Evolutionary conservation across 2,113 vertebrate species (phyloP).

Genomic region (Triplophysa dalaica): DNA sequence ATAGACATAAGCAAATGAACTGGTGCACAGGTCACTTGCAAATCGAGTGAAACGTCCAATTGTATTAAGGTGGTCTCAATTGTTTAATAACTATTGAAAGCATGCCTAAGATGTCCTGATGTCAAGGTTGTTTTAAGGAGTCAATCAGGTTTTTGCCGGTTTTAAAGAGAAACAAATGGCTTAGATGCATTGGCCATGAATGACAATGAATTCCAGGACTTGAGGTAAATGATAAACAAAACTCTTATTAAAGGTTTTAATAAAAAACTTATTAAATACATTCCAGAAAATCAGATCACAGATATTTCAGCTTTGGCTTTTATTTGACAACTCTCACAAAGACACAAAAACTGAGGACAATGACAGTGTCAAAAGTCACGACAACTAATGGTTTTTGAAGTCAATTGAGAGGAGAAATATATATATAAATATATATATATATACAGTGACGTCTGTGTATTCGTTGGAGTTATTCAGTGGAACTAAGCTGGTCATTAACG

Average conservation of each 20-base stretch:
- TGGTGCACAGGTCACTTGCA: not conserved
- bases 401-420: constrained; percentile 1
- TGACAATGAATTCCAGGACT: constrained; percentile 23
- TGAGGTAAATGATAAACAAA: constrained; percentile 13
- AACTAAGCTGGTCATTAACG: constrained; percentile 44
- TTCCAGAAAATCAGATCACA: not conserved
- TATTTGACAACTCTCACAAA: too few species aligned
- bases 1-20: not conserved
- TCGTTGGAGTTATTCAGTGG: constrained; percentile 16
- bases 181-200: constrained; percentile 4
- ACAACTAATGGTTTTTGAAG: not conserved
- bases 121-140: constrained; percentile 15
- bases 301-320: not conserved
- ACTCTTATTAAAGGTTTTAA: not conserved
- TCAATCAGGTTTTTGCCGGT: constrained; percentile 5
- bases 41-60: not conserved
- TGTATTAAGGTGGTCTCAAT: not conserved
- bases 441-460: not conserved
- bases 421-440: too few species aligned
- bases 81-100: not conserved
- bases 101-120: not conserved
- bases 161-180: not conserved
- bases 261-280: not conserved
- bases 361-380: not conserved
- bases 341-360: too few species aligned